Evolutionary conservation across 1,140 invertebrate genomes (phyloP).

Genomic region (Dendrolimus kikuchii): DNA sequence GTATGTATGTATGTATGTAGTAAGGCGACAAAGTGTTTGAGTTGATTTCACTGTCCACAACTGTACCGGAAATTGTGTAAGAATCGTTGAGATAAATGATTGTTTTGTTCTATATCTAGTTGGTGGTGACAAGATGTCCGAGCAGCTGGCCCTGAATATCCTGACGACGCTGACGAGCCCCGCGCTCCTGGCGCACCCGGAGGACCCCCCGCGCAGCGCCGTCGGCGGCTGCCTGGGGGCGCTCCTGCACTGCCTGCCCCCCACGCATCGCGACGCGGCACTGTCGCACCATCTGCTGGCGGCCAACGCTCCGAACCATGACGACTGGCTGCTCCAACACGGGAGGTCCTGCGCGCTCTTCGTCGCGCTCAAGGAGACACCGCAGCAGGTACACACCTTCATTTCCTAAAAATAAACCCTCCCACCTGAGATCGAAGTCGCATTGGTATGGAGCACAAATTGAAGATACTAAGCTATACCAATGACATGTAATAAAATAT

Average conservation of each 20-base stretch:
- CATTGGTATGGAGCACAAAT: too few relatives aligned
- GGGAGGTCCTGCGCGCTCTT: constrained; percentile 88
- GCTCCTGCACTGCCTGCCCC: constrained; percentile 82
- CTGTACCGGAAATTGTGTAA: too few relatives aligned
- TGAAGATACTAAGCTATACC: too few relatives aligned
- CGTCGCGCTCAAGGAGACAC: constrained; percentile 91
- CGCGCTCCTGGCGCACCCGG: constrained; percentile 79
- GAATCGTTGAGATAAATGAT: too few relatives aligned
- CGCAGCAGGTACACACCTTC: constrained; percentile 49
- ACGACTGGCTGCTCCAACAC: constrained; percentile 84
- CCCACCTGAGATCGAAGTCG: too few relatives aligned
- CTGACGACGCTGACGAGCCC: constrained; percentile 79
- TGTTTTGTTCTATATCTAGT: too few relatives aligned
- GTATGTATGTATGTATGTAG: too few relatives aligned
- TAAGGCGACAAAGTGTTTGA: too few relatives aligned
- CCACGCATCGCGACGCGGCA: constrained; percentile 83
- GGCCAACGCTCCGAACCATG: constrained; percentile 70
- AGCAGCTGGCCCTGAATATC: constrained; percentile 84
- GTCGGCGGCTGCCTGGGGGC: constrained; percentile 93
- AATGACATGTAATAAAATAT: too few relatives aligned
- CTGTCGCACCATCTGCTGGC: constrained; percentile 84
- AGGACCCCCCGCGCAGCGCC: constrained; percentile 85
- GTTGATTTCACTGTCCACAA: too few relatives aligned
- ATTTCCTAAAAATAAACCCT: too few relatives aligned
- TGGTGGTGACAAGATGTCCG: constrained; percentile 92